Percentiles rank a stretch among this genome's conserved stretches.
phyloP scores from a whole-genome alignment of 2,113 vertebrate genomes.

The Rhegmatorhina hoffmannsi region DNA sequence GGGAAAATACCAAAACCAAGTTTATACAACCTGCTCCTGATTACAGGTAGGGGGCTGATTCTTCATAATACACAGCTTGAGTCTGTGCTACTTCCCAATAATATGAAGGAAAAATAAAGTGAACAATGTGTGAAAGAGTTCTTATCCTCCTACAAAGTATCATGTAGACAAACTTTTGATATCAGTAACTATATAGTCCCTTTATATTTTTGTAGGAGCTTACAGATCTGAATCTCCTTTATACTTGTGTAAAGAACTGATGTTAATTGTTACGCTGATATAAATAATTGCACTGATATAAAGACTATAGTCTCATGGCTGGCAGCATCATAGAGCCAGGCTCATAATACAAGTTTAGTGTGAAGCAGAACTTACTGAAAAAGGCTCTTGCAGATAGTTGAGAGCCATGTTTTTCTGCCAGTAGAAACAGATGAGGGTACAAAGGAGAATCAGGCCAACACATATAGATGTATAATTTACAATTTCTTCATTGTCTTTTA shows the following conservation, averaged over 20 bases:
- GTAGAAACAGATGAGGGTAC: not conserved
- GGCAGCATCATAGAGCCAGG: not conserved
- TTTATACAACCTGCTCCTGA: not conserved
- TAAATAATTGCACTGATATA: not conserved
- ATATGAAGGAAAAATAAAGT: not conserved
- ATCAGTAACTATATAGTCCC: not conserved
- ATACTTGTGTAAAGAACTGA: not conserved
- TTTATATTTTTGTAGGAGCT: not conserved
- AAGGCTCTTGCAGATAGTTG: not conserved
- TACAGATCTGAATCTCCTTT: not conserved
- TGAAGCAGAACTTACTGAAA: not conserved
- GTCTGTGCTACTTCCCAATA: not conserved
- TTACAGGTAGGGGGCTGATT: not conserved
- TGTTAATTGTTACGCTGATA: not conserved
- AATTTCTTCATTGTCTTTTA: conserved; percentile 6
- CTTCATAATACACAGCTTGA: not conserved
- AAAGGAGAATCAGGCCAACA: not conserved
- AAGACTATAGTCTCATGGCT: not conserved
- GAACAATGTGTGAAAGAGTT: not conserved
- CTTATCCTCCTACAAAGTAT: not conserved
- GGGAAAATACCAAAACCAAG: not conserved
- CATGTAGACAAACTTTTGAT: not conserved
- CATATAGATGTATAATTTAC: not conserved
- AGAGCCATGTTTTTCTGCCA: not conserved
- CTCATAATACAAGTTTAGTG: rapidly evolving